Percentiles rank a stretch among this genome's conserved stretches.
Evolutionary conservation across 2,113 vertebrate species (phyloP).

Genomic region (Dasyornis broadbenti): DNA sequence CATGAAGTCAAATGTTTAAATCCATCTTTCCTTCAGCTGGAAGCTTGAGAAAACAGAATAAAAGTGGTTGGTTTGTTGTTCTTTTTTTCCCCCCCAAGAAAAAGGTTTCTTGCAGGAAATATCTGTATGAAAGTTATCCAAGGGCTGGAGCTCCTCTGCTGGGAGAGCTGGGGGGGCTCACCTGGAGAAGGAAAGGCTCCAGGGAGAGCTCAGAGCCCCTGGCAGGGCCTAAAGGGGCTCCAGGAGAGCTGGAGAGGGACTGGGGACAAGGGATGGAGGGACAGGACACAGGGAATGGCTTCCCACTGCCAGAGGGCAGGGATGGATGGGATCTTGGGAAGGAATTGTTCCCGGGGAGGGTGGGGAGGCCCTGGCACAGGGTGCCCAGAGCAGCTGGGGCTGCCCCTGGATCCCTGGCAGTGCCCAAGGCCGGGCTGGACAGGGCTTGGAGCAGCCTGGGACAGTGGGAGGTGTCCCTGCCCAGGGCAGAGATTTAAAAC

Average conservation of each 20-base stretch:
- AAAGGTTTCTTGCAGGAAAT: neutral
- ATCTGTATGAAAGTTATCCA: neutral
- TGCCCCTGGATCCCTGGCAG: neutral
- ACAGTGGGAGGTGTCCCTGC: neutral
- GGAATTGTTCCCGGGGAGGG: accelerated
- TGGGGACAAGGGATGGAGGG: neutral
- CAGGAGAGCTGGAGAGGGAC: neutral
- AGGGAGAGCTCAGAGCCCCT: neutral
- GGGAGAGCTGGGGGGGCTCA: neutral
- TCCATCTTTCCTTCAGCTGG: neutral
- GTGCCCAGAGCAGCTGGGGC: neutral
- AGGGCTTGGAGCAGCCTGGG: neutral
- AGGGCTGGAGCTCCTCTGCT: neutral
- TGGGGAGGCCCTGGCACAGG: accelerated
- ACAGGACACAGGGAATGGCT: neutral
- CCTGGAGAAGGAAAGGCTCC: neutral
- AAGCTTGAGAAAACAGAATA: neutral
- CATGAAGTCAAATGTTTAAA: neutral
- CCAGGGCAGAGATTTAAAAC: neutral
- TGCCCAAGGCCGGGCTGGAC: accelerated
- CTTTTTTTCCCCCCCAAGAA: accelerated
- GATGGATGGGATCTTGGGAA: accelerated
- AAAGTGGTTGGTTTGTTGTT: neutral
- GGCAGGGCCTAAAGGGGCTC: neutral
- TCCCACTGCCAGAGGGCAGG: neutral